A percentile compares a stretch with the other conserved stretches of the same genome.
Evolutionary conservation across 2,113 vertebrate genomes (phyloP).

Genomic region (Leptobrachium leishanense): DNA sequence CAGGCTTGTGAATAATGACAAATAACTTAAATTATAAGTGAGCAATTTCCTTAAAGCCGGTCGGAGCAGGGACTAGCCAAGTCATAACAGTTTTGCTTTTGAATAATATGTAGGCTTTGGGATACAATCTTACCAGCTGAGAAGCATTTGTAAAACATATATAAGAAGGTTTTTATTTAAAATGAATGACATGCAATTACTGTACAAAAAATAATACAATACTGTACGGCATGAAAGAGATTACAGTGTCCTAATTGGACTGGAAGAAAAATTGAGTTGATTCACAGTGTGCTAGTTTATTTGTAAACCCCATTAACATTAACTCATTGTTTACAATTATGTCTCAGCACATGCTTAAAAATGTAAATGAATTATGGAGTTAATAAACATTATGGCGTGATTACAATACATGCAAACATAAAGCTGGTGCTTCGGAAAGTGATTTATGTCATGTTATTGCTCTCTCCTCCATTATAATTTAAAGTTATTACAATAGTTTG

Average conservation of each 20-base stretch:
- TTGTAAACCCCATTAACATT: slow-evolving; percentile 1
- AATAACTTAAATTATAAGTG: too few relatives aligned
- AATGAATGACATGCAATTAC: neutral
- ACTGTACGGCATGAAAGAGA: neutral
- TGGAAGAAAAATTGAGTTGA: neutral
- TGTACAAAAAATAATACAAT: neutral
- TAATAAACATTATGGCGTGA: slow-evolving; percentile 14
- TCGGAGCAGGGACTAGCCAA: too few relatives aligned
- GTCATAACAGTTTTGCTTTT: too few relatives aligned
- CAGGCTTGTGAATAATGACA: too few relatives aligned
- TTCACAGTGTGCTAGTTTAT: neutral
- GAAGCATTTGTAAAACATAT: neutral
- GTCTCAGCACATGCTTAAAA: neutral
- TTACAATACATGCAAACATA: slow-evolving; percentile 16
- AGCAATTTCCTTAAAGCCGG: too few relatives aligned
- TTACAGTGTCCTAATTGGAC: neutral
- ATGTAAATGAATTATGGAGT: slow-evolving; percentile 9
- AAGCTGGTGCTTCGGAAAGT: slow-evolving; percentile 8
- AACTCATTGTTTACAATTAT: slow-evolving; percentile 21
- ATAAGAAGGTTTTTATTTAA: neutral
- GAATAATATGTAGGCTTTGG: too few relatives aligned
- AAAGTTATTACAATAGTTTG: neutral
- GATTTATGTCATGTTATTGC: slow-evolving; percentile 16
- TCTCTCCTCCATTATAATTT: slow-evolving; percentile 10
- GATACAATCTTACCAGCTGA: too few relatives aligned